phyloP scores from a whole-genome alignment of 1,140 invertebrate genomes.

The Procambarus clarkii region DNA sequence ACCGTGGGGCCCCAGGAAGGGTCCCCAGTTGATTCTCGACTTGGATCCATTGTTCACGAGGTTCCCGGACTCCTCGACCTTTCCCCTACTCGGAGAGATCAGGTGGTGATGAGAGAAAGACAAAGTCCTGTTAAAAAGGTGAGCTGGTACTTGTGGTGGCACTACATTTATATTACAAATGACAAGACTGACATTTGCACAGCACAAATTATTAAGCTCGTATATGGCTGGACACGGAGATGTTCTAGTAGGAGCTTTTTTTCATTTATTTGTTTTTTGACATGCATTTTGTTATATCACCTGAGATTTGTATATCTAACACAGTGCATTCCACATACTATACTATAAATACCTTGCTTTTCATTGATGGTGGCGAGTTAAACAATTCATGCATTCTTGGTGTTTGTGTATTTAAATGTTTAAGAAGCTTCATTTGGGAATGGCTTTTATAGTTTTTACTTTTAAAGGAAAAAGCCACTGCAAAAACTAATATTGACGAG shows the following conservation, averaged over 20 bases:
- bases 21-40: slow-evolving; percentile 37
- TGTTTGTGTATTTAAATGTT: neutral
- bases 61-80: slow-evolving; percentile 75
- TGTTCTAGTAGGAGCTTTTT: slow-evolving; percentile 36
- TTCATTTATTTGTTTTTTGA: neutral
- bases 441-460: slow-evolving; percentile 8
- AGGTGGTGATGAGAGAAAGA: slow-evolving; percentile 61
- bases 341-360: neutral
- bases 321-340: neutral
- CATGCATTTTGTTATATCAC: neutral
- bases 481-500: too few relatives aligned
- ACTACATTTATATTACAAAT: slow-evolving; percentile 12
- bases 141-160: slow-evolving; percentile 24
- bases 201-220: slow-evolving; percentile 23
- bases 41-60: slow-evolving; percentile 71
- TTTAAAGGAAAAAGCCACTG: neutral
- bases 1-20: slow-evolving; percentile 30
- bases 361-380: neutral
- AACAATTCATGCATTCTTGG: neutral
- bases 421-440: neutral
- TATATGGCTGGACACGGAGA: neutral
- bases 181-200: slow-evolving; percentile 37
- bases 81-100: slow-evolving; percentile 74
- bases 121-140: slow-evolving; percentile 63
- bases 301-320: neutral